phyloP scores from a whole-genome alignment of 1,140 invertebrate species.

The Pogonus chalceus region DNA sequence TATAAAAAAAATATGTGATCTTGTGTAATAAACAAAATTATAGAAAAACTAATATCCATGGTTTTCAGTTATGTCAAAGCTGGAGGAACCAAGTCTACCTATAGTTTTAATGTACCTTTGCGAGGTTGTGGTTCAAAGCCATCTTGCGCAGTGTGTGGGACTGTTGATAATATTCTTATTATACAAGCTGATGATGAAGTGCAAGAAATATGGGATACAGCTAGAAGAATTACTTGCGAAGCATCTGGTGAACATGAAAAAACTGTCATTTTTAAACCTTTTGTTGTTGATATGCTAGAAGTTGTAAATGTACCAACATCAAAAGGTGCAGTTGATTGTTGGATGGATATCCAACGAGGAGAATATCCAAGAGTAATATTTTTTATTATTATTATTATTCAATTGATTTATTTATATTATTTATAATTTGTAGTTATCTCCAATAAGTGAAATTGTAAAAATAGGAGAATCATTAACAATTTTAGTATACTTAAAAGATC shows the following conservation, averaged over 20 bases:
- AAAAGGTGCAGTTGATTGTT: conserved; percentile 54
- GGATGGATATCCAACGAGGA: conserved; percentile 67
- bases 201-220: conserved; percentile 49
- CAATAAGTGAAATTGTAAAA: conserved; percentile 51
- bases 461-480: conserved; percentile 60
- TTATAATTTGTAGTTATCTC: conserved; percentile 38
- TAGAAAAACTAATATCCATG: background rate
- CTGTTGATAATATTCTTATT: conserved; percentile 51
- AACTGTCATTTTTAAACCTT: conserved; percentile 54
- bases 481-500: conserved; percentile 56
- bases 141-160: conserved; percentile 45
- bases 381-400: background rate
- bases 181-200: conserved; percentile 55
- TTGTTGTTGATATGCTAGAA: conserved; percentile 61
- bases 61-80: conserved; percentile 41
- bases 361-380: conserved; percentile 50
- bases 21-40: background rate
- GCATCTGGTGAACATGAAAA: conserved; percentile 44
- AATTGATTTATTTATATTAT: background rate
- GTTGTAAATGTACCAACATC: conserved; percentile 53
- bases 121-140: conserved; percentile 50
- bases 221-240: conserved; percentile 50
- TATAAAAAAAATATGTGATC: background rate
- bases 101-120: conserved; percentile 50
- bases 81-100: conserved; percentile 41